Evolutionary conservation across 92 coral and sea anemone genomes (phyloP).

Genomic region (Bergia puertoricense): DNA sequence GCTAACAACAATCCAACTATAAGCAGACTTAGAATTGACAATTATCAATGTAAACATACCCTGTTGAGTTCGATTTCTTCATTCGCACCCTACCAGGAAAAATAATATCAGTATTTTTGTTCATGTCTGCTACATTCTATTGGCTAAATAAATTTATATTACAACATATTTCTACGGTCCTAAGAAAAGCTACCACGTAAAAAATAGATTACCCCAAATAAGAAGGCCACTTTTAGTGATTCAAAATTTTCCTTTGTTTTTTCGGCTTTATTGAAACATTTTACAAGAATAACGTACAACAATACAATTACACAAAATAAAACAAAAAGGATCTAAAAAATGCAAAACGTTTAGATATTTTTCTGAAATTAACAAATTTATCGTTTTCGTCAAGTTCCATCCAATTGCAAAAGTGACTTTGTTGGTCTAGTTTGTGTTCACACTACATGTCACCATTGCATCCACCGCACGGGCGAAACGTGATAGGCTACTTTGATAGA

Average conservation of each 20-base stretch:
- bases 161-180: background rate
- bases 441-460: background rate
- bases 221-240: background rate
- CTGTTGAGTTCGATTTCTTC: slow-evolving; percentile 34
- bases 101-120: background rate
- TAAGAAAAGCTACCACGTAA: too few relatives aligned
- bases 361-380: too few relatives aligned
- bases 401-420: background rate
- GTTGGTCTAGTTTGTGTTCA: background rate
- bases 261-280: too few relatives aligned
- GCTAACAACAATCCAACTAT: background rate
- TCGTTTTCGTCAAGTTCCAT: background rate
- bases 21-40: background rate
- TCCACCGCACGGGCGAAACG: background rate
- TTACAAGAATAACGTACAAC: too few relatives aligned
- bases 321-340: background rate
- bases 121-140: background rate
- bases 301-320: background rate
- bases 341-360: background rate
- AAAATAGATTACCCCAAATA: background rate
- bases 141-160: background rate
- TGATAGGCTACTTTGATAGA: background rate
- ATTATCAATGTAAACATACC: background rate
- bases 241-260: too few relatives aligned
- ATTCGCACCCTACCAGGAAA: slow-evolving; percentile 29